Conservation (phyloP, 2,113 vertebrate genomes). For the Thomomys bottae region DNA sequence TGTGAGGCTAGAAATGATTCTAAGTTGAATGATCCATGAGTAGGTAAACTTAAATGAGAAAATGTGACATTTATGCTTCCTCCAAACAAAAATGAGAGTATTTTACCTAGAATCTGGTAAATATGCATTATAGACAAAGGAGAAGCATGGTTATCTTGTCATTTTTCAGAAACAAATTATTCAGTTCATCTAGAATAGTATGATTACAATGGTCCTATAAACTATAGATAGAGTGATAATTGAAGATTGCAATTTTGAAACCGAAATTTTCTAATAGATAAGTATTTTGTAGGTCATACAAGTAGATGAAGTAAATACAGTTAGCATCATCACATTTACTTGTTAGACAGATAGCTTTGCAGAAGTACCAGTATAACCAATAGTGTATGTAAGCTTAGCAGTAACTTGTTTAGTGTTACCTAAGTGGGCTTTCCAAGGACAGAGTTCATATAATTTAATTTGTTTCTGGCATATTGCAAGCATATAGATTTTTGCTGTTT, state of each 20-base stretch:
- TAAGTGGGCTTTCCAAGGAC: background rate
- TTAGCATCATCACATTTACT: constrained; percentile 11
- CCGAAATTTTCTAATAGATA: constrained; percentile 1
- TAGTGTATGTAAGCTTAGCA: background rate
- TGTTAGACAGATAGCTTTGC: background rate
- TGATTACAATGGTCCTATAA: background rate
- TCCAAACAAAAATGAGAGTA: background rate
- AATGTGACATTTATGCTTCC: background rate
- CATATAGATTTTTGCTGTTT: constrained; percentile 15
- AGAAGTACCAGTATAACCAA: background rate
- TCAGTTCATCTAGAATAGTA: background rate
- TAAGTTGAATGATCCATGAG: background rate
- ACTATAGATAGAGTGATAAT: background rate
- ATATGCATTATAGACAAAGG: background rate
- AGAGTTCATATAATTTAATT: background rate
- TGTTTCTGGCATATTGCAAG: background rate
- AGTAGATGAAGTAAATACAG: background rate
- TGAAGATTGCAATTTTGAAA: constrained; percentile 9
- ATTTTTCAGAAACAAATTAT: background rate
- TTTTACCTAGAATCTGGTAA: background rate
- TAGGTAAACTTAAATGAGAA: background rate
- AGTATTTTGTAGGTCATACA: background rate
- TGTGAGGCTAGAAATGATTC: background rate
- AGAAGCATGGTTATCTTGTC: background rate
- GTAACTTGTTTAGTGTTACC: background rate